Conservation (phyloP, 2,888 invertebrate genomes). For the Salticus scenicus region DNA sequence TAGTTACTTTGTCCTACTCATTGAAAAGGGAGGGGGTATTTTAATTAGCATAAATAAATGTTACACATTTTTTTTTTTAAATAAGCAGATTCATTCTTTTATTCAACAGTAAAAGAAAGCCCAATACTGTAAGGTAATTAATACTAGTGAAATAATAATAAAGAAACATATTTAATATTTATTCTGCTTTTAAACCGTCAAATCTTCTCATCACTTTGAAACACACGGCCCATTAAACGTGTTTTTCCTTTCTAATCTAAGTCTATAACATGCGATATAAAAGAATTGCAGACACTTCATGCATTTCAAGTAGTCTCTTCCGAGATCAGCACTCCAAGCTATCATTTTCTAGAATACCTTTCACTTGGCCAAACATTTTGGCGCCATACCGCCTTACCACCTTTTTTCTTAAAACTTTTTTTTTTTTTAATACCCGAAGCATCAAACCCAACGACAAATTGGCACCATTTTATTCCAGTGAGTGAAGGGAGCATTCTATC, state of each 20-base stretch:
- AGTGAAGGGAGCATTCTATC: neutral
- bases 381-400: neutral
- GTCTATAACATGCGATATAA: neutral
- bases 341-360: neutral
- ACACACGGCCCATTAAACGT: neutral
- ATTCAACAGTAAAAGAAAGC: too few species aligned
- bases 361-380: neutral
- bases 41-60: too few species aligned
- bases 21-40: too few species aligned
- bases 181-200: too few species aligned
- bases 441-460: slow-evolving; percentile 43
- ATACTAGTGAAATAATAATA: too few species aligned
- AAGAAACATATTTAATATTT: too few species aligned
- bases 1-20: too few species aligned
- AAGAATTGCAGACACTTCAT: neutral
- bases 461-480: slow-evolving; percentile 34
- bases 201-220: neutral
- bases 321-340: neutral
- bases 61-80: too few species aligned
- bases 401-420: neutral
- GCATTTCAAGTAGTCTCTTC: neutral
- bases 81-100: too few species aligned
- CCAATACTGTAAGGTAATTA: too few species aligned
- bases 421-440: slow-evolving; percentile 1
- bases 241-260: neutral